Evolutionary conservation across 92 coral and sea anemone species (phyloP).

Genomic region (Epizoanthus scotinus): DNA sequence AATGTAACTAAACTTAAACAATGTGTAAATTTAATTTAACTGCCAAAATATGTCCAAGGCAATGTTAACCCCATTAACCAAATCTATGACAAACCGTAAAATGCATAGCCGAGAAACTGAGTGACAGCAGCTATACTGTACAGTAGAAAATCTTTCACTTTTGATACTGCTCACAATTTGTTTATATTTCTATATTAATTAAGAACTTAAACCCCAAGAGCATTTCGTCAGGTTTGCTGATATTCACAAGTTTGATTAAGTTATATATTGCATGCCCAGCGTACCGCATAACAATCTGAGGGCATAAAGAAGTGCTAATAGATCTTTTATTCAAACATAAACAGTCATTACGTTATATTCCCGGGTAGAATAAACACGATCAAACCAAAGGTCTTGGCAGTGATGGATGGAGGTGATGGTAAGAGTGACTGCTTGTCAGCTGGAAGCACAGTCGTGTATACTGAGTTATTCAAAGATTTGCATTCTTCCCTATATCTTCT

Average conservation of each 20-base stretch:
- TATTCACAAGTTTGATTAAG: slow-evolving; percentile 9
- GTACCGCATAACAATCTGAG: slow-evolving; percentile 48
- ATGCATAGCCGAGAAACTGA: slow-evolving; percentile 11
- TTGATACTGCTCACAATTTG: slow-evolving; percentile 8
- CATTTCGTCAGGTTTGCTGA: slow-evolving; percentile 5
- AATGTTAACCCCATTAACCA: slow-evolving; percentile 55
- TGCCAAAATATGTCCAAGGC: slow-evolving; percentile 57
- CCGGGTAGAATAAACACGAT: slow-evolving; percentile 55
- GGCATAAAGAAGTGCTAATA: slow-evolving; percentile 55
- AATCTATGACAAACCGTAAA: slow-evolving; percentile 49
- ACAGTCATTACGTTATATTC: slow-evolving; percentile 58
- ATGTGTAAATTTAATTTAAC: slow-evolving; percentile 66
- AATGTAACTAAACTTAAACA: slow-evolving; percentile 46
- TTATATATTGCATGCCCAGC: slow-evolving; percentile 31
- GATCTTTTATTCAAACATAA: slow-evolving; percentile 69
- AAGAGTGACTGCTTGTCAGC: slow-evolving; percentile 27
- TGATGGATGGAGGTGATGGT: slow-evolving; percentile 30
- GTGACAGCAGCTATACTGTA: slow-evolving; percentile 5
- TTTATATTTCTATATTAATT: not conserved
- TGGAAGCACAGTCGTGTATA: slow-evolving; percentile 3
- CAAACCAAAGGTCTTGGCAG: slow-evolving; percentile 35
- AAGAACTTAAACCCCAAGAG: slow-evolving; percentile 21
- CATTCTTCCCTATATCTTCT: slow-evolving; percentile 30
- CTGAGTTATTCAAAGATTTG: slow-evolving; percentile 37
- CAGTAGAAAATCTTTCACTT: slow-evolving; percentile 8